A percentile compares a stretch with the other conserved stretches of the same genome.
phyloP scores from a whole-genome alignment of 2,113 vertebrate species.

The Cathartes aura region DNA sequence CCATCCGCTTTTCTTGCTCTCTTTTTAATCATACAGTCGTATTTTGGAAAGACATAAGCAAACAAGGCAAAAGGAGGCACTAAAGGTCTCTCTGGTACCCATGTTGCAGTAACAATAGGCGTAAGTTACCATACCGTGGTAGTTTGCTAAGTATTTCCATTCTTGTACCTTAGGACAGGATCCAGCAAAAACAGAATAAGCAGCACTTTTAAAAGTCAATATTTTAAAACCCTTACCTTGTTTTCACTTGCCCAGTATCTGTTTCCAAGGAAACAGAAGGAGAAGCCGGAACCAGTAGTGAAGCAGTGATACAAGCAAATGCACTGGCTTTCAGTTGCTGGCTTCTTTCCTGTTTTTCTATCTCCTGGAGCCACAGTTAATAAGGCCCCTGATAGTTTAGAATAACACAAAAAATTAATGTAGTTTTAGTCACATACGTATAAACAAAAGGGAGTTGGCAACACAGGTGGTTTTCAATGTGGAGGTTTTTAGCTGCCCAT shows the following conservation, averaged over 20 bases:
- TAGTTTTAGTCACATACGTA: not conserved
- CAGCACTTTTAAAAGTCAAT: constrained; percentile 15
- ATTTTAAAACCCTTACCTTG: constrained; percentile 27
- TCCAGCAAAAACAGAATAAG: not conserved
- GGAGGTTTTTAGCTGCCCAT: not conserved
- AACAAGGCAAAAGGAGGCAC: not conserved
- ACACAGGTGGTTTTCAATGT: not conserved
- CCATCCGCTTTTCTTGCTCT: not conserved
- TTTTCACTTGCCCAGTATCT: not conserved
- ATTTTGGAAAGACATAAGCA: not conserved
- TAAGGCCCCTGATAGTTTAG: not conserved
- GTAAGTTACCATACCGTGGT: accelerated
- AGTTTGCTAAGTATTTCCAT: not conserved
- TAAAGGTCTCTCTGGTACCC: not conserved
- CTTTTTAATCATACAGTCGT: not conserved
- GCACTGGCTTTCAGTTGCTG: not conserved
- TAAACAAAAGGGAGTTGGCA: not conserved
- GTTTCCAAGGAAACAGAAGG: constrained; percentile 63
- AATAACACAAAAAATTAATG: not conserved
- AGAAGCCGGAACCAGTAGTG: not conserved
- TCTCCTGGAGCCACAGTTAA: not conserved
- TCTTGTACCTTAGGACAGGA: not conserved
- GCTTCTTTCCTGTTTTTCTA: not conserved
- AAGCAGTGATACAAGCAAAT: not conserved
- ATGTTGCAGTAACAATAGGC: accelerated